Evolutionary conservation across 2,888 invertebrate genomes (phyloP), one percentile per base, ranked within the genome.

Genomic region (Schizaphis graminum): DNA sequence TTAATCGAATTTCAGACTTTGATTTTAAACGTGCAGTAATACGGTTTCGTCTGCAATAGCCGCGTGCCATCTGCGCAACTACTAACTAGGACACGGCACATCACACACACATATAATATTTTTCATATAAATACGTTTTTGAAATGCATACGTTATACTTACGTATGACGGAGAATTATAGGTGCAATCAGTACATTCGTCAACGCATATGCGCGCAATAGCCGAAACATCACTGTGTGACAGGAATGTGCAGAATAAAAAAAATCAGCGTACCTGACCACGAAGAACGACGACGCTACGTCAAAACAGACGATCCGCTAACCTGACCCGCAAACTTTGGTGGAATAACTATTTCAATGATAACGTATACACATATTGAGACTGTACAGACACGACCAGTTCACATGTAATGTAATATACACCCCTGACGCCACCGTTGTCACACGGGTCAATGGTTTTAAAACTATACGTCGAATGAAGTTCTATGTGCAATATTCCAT

Each of bases 371-470:
- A 16, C 16, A 28, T 44, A 57, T 90, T 11, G 67, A 67, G 61
- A 67, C n/a, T 21, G n/a, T 24, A 67, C 5, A 67, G 35, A 91
- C 35, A 41, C n/a, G 10, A n/a, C 90, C n/a, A 21, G 21, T 35
- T n/a, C n/a, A 35, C 16, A 16, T n/a, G 35, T 11, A 49, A 28
- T 11, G 26, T 35, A 47, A n/a, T 28, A n/a, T n/a, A n/a, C n/a
- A 84, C 35, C 28, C 53, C 13, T 11, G 35, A n/a, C 67, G 3
- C 61, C 44, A 49, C 35, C 35, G 35, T 53, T 49, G 91, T 91
- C 91, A 21, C 41, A 16, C 84, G 91, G 84, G 84, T 91, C 84
- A 53, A 35, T 91, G 91, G 24, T 91, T 91, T 91, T 13, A 84
- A 84, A 91, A 53, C 53, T 56, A 91, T 91, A 41, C 41, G 53